Base-by-base conservation (phyloP, 2,888 invertebrate genomes). In the Diabrotica balteata region DNA sequence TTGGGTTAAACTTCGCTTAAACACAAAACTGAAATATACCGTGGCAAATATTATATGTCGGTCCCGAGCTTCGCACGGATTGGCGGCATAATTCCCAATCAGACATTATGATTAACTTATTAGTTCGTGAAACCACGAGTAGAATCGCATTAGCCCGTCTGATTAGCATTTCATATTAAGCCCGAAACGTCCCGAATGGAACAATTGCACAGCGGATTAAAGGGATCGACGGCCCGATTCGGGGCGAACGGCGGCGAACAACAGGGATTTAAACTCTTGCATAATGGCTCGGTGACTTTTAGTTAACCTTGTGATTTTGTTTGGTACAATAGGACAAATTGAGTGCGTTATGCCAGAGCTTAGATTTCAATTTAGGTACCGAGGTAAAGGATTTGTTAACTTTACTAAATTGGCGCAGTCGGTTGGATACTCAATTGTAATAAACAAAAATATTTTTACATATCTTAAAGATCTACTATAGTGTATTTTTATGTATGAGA, bases 151-250 rank as follows among this genome's bases (percentile, higher is more conserved):
- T 73, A 74, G 64, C 68, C 68, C 66, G 65, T 66, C 72, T 73
- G 75, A 76, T 76, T 76, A 73, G 74, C 69, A 72, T 66, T 69
- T 59, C 68, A 67, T 62, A 68, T 72, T 60, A 63, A 53, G 52
- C 69, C 49, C 59, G 59, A 60, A 59, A 65, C 63, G 55, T 59
- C 69, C 72, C 66, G 69, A 73, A 74, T 70, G 73, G 73, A 73
- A 73, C 76, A 76, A 72, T 74, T 72, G 69, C 71, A 68, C 64
- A 67, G 61, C 60, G 70, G 71, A 69, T 71, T 69, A 67, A 64
- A n/a, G 52, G 58, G 46, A 63, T 63, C 50, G 63, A 55, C 58
- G 52, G 43, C 52, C 32, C 32, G 32, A 32, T 32, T 32, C 32
- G 32, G 32, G 32, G 32, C 32, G 32, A 51, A 42, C 49, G 58